phyloP scores from a whole-genome alignment of 2,888 invertebrate species.

The Azorinus chamasolen region DNA sequence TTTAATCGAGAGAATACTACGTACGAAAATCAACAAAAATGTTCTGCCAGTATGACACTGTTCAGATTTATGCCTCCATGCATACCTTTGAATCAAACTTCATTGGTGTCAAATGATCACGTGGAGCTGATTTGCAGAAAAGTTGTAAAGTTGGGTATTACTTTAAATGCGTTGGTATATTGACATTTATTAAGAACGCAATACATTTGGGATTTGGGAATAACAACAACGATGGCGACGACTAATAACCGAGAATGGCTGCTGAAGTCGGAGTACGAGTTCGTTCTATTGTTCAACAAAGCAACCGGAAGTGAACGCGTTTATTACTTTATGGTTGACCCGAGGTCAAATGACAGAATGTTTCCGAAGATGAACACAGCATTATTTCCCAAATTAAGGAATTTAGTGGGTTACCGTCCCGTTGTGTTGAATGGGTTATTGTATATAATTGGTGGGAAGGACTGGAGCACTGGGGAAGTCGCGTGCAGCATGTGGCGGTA shows the following conservation, averaged over 20 bases:
- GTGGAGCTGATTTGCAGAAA: too few species aligned
- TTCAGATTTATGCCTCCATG: too few species aligned
- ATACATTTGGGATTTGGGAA: too few species aligned
- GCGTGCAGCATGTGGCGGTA: slow-evolving; percentile 71
- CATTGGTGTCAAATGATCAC: too few species aligned
- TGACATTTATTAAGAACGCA: too few species aligned
- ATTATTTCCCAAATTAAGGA: slow-evolving; percentile 69
- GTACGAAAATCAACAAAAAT: too few species aligned
- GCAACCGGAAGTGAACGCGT: slow-evolving; percentile 76
- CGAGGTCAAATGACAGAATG: slow-evolving; percentile 63
- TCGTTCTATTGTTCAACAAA: slow-evolving; percentile 78
- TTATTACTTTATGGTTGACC: slow-evolving; percentile 80
- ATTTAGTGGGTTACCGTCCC: slow-evolving; percentile 74
- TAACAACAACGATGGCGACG: too few species aligned
- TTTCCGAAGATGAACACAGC: slow-evolving; percentile 77
- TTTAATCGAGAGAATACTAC: too few species aligned
- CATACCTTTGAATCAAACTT: too few species aligned
- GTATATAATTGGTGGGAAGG: slow-evolving; percentile 79
- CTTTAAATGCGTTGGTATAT: too few species aligned
- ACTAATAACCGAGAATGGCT: slow-evolving; percentile 1
- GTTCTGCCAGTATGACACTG: too few species aligned
- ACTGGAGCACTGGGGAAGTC: slow-evolving; percentile 73
- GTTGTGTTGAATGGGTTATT: slow-evolving; percentile 73
- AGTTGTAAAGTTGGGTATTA: too few species aligned
- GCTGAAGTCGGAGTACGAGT: slow-evolving; percentile 60